Conservation (phyloP, 2,797 vertebrate genomes). For the Channallabes apus region DNA sequence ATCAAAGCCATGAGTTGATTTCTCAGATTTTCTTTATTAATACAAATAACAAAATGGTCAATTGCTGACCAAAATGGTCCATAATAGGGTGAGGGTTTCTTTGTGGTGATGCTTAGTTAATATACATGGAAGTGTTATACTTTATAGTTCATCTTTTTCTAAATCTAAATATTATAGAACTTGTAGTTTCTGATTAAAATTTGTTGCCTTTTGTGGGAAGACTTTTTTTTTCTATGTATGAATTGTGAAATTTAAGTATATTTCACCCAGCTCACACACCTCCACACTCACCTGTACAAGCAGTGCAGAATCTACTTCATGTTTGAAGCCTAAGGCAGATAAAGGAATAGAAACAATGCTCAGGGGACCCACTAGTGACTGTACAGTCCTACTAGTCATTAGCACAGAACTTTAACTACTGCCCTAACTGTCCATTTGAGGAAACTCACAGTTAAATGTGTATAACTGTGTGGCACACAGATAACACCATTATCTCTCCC, state of each 20-base stretch:
- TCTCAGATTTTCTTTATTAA: not conserved
- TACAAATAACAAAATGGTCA: not conserved
- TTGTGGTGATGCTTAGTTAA: not conserved
- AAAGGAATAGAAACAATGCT: not conserved
- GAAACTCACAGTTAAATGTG: not conserved
- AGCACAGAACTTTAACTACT: not conserved
- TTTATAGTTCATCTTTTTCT: not conserved
- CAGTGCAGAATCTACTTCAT: not conserved
- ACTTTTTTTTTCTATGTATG: not conserved
- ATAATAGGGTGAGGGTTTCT: not conserved
- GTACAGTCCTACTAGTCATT: not conserved
- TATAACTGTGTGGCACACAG: not conserved
- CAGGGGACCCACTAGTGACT: not conserved
- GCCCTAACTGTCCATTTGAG: not conserved
- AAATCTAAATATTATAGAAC: not conserved
- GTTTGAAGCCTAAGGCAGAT: not conserved
- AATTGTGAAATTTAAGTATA: not conserved
- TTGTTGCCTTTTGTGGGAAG: not conserved
- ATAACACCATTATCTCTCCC: not conserved
- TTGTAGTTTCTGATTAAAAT: not conserved
- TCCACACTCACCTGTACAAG: not conserved
- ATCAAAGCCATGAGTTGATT: not conserved
- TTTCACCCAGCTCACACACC: not conserved
- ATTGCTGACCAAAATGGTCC: not conserved
- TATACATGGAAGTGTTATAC: not conserved